Conservation (phyloP, 1,140 invertebrate genomes). For the Drosophila bocki region DNA sequence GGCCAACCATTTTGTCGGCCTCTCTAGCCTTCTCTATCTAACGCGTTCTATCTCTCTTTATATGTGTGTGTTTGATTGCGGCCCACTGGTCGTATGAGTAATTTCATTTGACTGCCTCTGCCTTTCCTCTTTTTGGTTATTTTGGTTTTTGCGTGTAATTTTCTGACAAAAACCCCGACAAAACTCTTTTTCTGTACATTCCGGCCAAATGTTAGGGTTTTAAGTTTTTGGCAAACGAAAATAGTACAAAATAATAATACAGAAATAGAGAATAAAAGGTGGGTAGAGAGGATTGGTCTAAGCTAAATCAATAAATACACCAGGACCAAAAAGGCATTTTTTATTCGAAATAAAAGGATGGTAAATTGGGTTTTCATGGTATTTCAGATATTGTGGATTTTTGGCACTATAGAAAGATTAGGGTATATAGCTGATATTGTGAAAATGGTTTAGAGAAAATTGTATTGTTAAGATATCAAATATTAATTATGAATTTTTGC, state of each 20-base stretch:
- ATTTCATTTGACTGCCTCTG: conserved; percentile 54
- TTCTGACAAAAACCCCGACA: conserved; percentile 36
- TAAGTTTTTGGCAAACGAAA: conserved; percentile 39
- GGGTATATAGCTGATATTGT: not conserved
- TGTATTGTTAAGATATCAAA: not conserved
- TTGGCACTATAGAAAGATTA: not conserved
- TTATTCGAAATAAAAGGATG: not conserved
- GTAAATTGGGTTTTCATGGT: conserved; percentile 11
- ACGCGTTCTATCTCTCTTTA: conserved; percentile 1
- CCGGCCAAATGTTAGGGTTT: conserved; percentile 16
- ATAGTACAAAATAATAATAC: conserved; percentile 69
- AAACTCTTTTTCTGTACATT: conserved; percentile 27
- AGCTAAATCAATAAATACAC: conserved; percentile 76
- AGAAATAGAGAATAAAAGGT: conserved; percentile 39
- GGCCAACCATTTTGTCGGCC: conserved; percentile 81
- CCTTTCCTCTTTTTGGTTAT: conserved; percentile 24
- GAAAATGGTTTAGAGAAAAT: not conserved
- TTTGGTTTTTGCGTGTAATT: conserved; percentile 73
- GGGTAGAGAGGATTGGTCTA: not conserved
- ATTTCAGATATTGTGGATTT: not conserved
- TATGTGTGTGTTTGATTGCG: conserved; percentile 27
- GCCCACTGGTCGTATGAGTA: conserved; percentile 62
- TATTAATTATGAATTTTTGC: not conserved
- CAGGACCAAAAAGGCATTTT: conserved; percentile 14
- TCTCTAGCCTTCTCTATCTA: conserved; percentile 42